Conservation (phyloP, 2,797 vertebrate genomes). For the Toxotes lorentzi region DNA sequence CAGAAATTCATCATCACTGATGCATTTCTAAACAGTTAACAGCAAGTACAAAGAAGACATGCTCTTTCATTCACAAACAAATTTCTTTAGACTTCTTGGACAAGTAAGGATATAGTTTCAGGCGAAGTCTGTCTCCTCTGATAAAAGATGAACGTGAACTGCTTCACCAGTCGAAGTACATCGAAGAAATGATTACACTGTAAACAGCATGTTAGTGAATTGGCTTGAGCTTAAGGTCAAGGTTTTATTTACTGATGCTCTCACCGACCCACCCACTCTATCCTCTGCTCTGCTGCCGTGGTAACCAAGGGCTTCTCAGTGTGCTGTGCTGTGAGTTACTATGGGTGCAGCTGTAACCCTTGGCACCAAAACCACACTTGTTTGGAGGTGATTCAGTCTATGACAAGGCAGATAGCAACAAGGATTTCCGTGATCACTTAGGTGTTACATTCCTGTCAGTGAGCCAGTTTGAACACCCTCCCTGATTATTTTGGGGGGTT, state of each 20-base stretch:
- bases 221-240: slow-evolving; percentile 30
- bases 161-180: not conserved
- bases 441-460: not conserved
- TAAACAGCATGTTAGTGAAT: not conserved
- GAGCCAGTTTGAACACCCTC: not conserved
- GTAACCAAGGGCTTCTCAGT: slow-evolving; percentile 50
- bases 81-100: not conserved
- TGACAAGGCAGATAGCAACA: slow-evolving; percentile 23
- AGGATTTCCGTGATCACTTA: not conserved
- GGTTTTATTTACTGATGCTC: slow-evolving; percentile 32
- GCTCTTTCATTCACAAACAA: not conserved
- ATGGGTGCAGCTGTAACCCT: slow-evolving; percentile 41
- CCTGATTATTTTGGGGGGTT: not conserved
- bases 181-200: not conserved
- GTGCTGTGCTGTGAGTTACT: slow-evolving; percentile 23
- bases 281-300: slow-evolving; percentile 50
- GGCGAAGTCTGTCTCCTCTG: not conserved
- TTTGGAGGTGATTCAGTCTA: slow-evolving; percentile 25
- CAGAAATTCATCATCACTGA: slow-evolving; percentile 64
- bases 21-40: slow-evolving; percentile 59
- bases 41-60: slow-evolving; percentile 57
- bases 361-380: slow-evolving; percentile 17
- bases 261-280: slow-evolving; percentile 28
- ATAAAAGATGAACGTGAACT: not conserved
- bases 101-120: not conserved